Percentiles rank a stretch among this genome's conserved stretches.
Evolutionary conservation across 2,888 invertebrate species (phyloP).

Genomic region (Gibbula magus): DNA sequence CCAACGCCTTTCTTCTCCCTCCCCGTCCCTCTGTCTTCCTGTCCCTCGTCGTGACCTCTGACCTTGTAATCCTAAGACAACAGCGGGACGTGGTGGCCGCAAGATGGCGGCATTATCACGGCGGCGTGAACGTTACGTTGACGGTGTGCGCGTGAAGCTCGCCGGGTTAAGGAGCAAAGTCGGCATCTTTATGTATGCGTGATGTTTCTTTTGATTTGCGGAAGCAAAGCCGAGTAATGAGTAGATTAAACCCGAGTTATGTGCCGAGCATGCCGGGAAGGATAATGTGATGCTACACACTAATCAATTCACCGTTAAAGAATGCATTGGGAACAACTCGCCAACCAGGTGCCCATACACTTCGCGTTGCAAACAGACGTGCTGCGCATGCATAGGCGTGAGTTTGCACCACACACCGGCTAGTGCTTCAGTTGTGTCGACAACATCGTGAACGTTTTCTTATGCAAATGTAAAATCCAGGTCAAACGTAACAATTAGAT

Average conservation of each 20-base stretch:
- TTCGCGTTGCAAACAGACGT: too few relatives aligned
- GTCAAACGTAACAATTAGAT: too few relatives aligned
- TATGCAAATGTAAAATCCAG: too few relatives aligned
- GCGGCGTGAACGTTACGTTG: not conserved
- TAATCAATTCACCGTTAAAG: not conserved
- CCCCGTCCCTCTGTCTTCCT: not conserved
- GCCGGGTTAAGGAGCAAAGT: not conserved
- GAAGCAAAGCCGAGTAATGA: conserved; percentile 14
- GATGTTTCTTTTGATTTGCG: conserved; percentile 22
- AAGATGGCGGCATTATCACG: conserved; percentile 15
- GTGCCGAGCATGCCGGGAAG: conserved; percentile 13
- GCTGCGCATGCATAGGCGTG: too few relatives aligned
- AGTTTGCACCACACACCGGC: too few relatives aligned
- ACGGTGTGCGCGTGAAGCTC: not conserved
- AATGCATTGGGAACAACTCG: not conserved
- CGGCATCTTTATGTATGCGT: conserved; percentile 7
- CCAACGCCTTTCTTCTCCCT: not conserved
- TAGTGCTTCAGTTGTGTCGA: too few relatives aligned
- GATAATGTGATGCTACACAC: conserved; percentile 5
- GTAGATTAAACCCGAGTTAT: conserved; percentile 9
- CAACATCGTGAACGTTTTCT: too few relatives aligned
- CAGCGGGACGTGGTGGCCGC: not conserved
- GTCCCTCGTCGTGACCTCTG: conserved; percentile 5
- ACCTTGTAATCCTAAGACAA: conserved; percentile 3
- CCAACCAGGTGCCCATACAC: not conserved